Percentiles rank a stretch among this genome's conserved stretches.
Conservation (phyloP, 1,140 invertebrate species). For the Neodiprion lecontei region DNA sequence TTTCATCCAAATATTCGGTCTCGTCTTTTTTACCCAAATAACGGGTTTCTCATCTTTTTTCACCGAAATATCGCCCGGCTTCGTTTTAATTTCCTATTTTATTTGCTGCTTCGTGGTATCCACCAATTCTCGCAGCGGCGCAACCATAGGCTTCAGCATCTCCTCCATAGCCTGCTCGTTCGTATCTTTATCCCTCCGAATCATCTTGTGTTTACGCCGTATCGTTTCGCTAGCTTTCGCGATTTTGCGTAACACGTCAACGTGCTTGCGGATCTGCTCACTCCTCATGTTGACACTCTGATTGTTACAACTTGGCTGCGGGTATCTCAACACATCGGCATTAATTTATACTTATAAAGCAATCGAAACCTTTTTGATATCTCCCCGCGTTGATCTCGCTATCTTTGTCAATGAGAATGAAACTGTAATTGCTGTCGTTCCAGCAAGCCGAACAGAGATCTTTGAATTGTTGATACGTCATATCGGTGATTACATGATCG, state of each 20-base stretch:
- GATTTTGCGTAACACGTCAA: background rate
- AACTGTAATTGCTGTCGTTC: conserved; percentile 39
- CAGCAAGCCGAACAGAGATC: conserved; percentile 41
- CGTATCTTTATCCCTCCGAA: background rate
- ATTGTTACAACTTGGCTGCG: background rate
- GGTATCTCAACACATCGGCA: background rate
- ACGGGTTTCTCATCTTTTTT: background rate
- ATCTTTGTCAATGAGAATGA: conserved; percentile 43
- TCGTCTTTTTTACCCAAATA: background rate
- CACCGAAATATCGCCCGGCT: background rate
- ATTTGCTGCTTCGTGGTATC: background rate
- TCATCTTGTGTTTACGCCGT: background rate
- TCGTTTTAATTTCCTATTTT: conserved; percentile 14
- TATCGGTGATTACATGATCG: conserved; percentile 52
- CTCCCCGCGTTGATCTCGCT: conserved; percentile 33
- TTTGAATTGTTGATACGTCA: conserved; percentile 44
- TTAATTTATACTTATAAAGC: conserved; percentile 30
- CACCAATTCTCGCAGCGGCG: conserved; percentile 13
- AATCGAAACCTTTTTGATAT: conserved; percentile 39
- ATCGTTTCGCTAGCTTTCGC: background rate
- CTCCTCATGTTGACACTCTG: background rate
- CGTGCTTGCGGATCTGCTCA: background rate
- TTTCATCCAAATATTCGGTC: background rate
- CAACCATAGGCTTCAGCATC: background rate
- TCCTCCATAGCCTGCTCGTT: conserved; percentile 2